Conservation (phyloP, 1,140 invertebrate genomes). For the Acyrthosiphon pisum region DNA sequence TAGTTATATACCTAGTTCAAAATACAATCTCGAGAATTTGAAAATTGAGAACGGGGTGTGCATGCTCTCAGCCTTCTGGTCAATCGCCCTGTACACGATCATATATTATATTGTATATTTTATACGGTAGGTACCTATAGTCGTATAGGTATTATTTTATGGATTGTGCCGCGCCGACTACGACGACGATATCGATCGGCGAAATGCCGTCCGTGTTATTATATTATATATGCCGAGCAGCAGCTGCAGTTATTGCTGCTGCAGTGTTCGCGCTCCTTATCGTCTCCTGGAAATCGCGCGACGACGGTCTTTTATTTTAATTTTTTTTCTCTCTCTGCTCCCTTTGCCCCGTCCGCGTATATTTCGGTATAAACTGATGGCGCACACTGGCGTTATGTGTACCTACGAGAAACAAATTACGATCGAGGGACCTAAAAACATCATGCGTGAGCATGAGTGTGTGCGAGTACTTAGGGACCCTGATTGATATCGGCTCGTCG, state of each 20-base stretch:
- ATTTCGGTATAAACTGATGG: background rate
- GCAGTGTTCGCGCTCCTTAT: background rate
- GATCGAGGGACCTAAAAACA: background rate
- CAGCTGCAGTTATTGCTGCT: background rate
- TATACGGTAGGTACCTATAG: background rate
- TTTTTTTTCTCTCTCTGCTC: background rate
- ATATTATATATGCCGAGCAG: conserved; percentile 1
- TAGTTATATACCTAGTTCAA: no score
- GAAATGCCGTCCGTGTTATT: background rate
- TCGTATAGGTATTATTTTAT: background rate
- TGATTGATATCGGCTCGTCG: conserved; percentile 4
- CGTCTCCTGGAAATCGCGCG: conserved; percentile 2
- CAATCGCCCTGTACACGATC: no score
- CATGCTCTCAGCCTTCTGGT: no score
- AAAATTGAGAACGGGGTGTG: no score
- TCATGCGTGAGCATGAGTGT: no score
- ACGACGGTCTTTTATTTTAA: conserved; percentile 20
- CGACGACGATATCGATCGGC: conserved; percentile 7
- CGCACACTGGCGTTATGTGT: background rate
- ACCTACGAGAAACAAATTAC: background rate
- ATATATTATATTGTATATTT: background rate
- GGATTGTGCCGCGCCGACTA: background rate
- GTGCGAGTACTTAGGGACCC: background rate
- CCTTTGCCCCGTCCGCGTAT: background rate
- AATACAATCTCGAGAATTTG: no score